Percentiles rank a stretch among this genome's conserved stretches.
These are phyloP conservation scores for Temnothorax unifasciatus DNA, from an alignment of 2,888 invertebrate species.

Conservation along the genomic window DNA sequence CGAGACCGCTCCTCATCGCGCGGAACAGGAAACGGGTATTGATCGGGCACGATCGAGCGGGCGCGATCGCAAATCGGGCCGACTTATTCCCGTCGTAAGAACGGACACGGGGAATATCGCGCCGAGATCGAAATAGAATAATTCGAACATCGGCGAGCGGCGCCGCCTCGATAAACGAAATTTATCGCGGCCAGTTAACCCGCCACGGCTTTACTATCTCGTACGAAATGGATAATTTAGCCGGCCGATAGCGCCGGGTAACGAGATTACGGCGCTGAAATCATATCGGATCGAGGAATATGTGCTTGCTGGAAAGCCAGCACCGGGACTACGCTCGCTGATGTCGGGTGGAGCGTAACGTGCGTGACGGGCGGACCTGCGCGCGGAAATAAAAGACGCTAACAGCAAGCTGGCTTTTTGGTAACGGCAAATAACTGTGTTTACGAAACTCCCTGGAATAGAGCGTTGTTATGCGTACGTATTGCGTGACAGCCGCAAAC, in stretches of 20 bases:
- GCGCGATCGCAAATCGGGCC: conserved; percentile 29
- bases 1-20: background rate
- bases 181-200: conserved; percentile 71
- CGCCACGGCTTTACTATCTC: conserved; percentile 57
- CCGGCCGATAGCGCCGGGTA: conserved; percentile 48
- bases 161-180: conserved; percentile 73
- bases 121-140: conserved; percentile 55
- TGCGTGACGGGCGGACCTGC: conserved; percentile 29
- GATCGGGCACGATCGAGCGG: conserved; percentile 27
- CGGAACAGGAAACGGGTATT: conserved; percentile 16
- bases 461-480: conserved; percentile 46
- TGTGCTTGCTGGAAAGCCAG: conserved; percentile 45
- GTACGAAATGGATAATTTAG: conserved; percentile 57
- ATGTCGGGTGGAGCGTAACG: conserved; percentile 39
- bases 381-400: conserved; percentile 37
- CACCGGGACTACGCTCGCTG: background rate
- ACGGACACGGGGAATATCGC: conserved; percentile 36
- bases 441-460: conserved; percentile 31
- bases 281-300: conserved; percentile 43
- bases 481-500: conserved; percentile 52
- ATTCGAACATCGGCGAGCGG: conserved; percentile 58
- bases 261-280: conserved; percentile 59
- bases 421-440: conserved; percentile 50
- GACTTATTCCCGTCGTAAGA: conserved; percentile 38
- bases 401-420: conserved; percentile 37